Conservation (phyloP, 2,797 vertebrate genomes). For the Falco naumanni region DNA sequence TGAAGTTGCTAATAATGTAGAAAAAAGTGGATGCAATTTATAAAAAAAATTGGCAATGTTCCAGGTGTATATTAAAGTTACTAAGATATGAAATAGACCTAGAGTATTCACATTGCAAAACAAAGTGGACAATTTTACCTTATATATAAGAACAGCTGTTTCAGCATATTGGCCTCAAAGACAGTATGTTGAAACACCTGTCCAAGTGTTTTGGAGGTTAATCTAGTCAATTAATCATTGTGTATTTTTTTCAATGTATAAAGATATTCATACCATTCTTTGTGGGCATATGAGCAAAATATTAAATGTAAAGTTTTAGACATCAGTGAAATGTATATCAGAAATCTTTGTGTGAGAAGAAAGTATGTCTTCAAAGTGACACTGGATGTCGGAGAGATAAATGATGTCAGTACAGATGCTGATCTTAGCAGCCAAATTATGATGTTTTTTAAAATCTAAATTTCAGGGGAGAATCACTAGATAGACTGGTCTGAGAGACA, state of each 20-base stretch:
- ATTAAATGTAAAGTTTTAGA: not conserved
- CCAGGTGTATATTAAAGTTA: not conserved
- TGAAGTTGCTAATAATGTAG: not conserved
- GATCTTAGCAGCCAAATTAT: not conserved
- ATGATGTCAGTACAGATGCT: not conserved
- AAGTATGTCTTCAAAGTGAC: not conserved
- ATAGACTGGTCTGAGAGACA: not conserved
- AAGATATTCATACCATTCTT: not conserved
- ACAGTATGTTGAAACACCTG: constrained; percentile 47
- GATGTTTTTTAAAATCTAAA: not conserved
- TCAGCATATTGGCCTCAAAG: constrained; percentile 44
- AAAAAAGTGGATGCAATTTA: not conserved
- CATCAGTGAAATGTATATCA: not conserved
- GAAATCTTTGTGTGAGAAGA: not conserved
- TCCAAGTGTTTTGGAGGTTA: constrained; percentile 30
- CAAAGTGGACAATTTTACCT: not conserved
- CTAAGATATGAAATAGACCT: not conserved
- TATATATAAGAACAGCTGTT: constrained; percentile 34
- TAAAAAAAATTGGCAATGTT: not conserved
- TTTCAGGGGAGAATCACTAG: not conserved
- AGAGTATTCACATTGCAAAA: not conserved
- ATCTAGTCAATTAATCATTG: constrained; percentile 43
- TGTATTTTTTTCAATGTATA: not conserved
- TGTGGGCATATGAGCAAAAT: not conserved
- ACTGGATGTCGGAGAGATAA: not conserved